Base-by-base conservation (phyloP, 2,888 invertebrate genomes). In the Mesorhabditis spiculigera region DNA sequence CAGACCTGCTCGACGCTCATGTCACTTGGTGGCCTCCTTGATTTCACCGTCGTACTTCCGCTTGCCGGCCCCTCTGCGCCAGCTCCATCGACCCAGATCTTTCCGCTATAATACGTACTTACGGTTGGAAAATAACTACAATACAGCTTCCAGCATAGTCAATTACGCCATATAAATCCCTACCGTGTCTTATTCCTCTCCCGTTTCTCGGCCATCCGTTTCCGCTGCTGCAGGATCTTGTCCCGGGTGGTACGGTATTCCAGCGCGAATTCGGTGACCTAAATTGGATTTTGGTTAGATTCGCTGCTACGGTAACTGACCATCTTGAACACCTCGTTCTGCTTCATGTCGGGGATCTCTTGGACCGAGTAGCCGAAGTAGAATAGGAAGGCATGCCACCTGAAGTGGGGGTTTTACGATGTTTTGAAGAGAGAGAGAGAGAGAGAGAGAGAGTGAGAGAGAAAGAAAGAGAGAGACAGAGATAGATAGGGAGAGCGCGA, bases 211-310 rank as follows among this genome's bases (percentile, higher is more conserved):
- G 82, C 81, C 73, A 84, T 68, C 13, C 85, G 69, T 73, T 86
- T 86, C 66, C 80, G 76, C 73, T 95, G 95, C 86, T 95, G 94
- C 68, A 94, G 89, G 4, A 98, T 95, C 75, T 96, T 90, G 86
- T 98, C 98, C 69, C 97, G 89, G 0, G 95, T 95, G 13, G 97
- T 98, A 76, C 97, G 90, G 88, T 96, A 99, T 87, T 98, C 98
- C 72, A 98, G 89, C 3, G 97, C 93, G 87, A 98, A 98, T 88
- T 99, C 98, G 5, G 95, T 94, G 6, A 80, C 73, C 73, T 72
- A 42, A n/a, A 70, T 16, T 68, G 5, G 58, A 50, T n/a, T n/a
- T n/a, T n/a, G n/a, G n/a, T n/a, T n/a, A n/a, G n/a, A n/a, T n/a
- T 91, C 80, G 91, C 91, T n/a, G 92, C 88, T 0, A 94, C 93